phyloP scores from a whole-genome alignment of 2,113 vertebrate genomes.

The Heterocephalus glaber region DNA sequence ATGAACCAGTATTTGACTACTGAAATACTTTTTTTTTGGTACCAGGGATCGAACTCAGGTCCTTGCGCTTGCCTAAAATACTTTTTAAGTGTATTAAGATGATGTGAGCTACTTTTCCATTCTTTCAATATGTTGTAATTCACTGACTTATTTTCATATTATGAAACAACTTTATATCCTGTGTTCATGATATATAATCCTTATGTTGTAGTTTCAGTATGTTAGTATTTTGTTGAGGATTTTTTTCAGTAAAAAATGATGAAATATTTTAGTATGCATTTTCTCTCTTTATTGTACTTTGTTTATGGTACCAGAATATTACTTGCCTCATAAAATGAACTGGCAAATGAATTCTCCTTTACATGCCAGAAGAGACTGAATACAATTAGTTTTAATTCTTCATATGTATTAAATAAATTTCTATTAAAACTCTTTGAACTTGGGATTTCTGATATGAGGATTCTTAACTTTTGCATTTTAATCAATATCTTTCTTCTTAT shows the following conservation, averaged over 20 bases:
- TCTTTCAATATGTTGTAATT: not conserved
- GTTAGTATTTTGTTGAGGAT: not conserved
- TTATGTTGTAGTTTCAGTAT: not conserved
- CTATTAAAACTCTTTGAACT: not conserved
- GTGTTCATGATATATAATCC: not conserved
- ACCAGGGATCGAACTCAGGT: too few relatives aligned
- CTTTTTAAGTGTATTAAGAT: not conserved
- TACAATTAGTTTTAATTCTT: not conserved
- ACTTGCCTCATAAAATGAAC: not conserved
- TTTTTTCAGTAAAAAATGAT: not conserved
- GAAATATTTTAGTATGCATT: not conserved
- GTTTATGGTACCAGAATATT: not conserved
- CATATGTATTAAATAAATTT: not conserved
- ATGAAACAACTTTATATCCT: not conserved
- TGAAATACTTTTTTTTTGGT: not conserved
- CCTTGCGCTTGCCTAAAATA: too few relatives aligned
- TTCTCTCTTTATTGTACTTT: not conserved
- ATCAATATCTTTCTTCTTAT: not conserved
- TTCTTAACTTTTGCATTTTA: not conserved
- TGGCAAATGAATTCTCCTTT: not conserved
- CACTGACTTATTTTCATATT: not conserved
- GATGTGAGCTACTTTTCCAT: not conserved
- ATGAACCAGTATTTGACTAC: not conserved
- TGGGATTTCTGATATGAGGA: not conserved
- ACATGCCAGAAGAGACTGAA: not conserved